Evolutionary conservation across 1,140 invertebrate species (phyloP), one percentile per base, ranked within the genome.

Genomic region (Cherax quadricarinatus): DNA sequence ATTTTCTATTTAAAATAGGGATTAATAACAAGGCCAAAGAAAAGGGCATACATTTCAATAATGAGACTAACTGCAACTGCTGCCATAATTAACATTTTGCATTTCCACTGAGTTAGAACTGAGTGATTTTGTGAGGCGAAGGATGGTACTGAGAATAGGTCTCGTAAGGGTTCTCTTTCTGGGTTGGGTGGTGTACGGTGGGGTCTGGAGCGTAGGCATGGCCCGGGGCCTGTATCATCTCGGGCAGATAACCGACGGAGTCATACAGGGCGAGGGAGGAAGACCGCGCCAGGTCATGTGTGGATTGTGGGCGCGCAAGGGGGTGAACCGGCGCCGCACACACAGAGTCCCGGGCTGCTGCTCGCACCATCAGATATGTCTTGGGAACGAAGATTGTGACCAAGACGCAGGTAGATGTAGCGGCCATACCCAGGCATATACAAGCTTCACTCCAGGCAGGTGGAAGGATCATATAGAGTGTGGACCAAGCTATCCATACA

Each of bases 351-450:
- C 94, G 94, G 14, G 95, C 94, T 0, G 95, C 91, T 60, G 95
- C 95, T 0, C 94, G 95, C 0, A 96, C 94, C 95, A 96, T 96
- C 88, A 96, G 95, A 93, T 96, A 96, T 1, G 96, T 95, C 88
- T 96, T 95, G 5, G 96, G 96, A 86, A 96, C 95, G 60, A 96
- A 96, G 1, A 96, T 95, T 6, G 96, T 95, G 2, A 96, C 93
- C 24, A 96, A 95, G 60, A 96, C 95, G 0, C 95, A 94, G 4
- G 96, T 96, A 1, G 96, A 96, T 3, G 96, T 96, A 12, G 95
- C 95, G 73, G 96, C 94, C 7, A 96, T 93, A 14, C 96, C 96
- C n/a, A 96, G 92, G 14, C 96, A 96, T n/a, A 96, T 94, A n/a
- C 95, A 95, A 0, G 95, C 95, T 94, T 96, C 96, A 21, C 95